Conservation (phyloP, 2,888 invertebrate species). For the Heliconius ismenius region DNA sequence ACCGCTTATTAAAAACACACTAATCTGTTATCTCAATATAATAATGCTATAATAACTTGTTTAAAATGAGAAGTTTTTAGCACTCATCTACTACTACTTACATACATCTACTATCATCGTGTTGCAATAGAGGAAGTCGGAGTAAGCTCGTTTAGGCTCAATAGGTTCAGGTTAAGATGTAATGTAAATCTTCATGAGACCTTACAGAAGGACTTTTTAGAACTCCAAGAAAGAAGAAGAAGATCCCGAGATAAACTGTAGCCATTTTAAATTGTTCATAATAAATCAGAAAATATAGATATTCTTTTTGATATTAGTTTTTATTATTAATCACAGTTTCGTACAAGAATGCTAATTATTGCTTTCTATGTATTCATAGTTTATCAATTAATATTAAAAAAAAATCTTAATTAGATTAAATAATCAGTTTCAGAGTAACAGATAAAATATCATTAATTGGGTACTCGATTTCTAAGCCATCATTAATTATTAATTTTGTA, state of each 20-base stretch:
- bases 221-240: not conserved
- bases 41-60: not conserved
- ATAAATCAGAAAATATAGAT: not conserved
- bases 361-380: slow-evolving; percentile 1
- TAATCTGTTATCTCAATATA: not conserved
- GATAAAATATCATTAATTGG: not conserved
- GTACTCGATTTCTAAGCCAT: not conserved
- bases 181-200: not conserved
- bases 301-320: not conserved
- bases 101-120: too few relatives aligned
- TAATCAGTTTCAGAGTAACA: not conserved
- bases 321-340: not conserved
- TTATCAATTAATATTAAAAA: not conserved
- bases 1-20: not conserved
- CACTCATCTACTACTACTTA: too few relatives aligned
- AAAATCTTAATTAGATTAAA: not conserved
- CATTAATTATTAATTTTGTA: not conserved
- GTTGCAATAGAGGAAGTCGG: too few relatives aligned
- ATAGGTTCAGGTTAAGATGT: not conserved
- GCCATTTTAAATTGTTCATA: not conserved
- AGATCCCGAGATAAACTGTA: not conserved
- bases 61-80: not conserved
- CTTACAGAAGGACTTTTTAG: not conserved
- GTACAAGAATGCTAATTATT: not conserved
- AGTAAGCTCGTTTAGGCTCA: not conserved